These are phyloP conservation scores for Puma concolor DNA, from an alignment of 2,113 vertebrate species.

Conservation along the genomic window DNA sequence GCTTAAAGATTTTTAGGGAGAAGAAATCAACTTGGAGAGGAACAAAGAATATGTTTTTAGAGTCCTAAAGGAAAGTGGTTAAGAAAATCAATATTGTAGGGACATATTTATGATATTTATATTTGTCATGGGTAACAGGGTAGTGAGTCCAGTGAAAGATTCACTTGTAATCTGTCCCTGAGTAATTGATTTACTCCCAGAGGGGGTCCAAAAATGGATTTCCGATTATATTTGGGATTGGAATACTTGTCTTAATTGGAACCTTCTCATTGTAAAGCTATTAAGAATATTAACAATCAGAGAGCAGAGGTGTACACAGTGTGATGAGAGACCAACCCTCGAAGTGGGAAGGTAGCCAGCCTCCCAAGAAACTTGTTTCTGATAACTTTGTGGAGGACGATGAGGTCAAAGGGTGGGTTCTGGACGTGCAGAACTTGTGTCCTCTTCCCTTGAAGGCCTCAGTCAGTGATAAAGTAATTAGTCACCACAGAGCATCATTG, in stretches of 20 bases:
- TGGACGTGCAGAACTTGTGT: not conserved
- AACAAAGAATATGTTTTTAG: not conserved
- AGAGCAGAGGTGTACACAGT: not conserved
- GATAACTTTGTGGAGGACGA: not conserved
- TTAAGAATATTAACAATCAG: not conserved
- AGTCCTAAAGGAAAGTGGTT: not conserved
- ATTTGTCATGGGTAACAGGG: not conserved
- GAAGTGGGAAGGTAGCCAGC: not conserved
- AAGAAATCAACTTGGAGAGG: not conserved
- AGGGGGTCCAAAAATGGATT: not conserved
- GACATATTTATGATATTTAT: not conserved
- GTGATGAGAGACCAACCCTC: not conserved
- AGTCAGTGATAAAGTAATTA: not conserved
- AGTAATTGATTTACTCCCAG: not conserved
- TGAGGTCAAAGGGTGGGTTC: not conserved
- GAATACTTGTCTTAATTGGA: not conserved
- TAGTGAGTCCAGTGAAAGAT: not conserved
- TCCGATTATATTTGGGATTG: not conserved
- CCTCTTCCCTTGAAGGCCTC: not conserved
- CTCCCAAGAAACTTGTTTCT: not conserved
- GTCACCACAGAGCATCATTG: not conserved
- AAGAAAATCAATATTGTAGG: not conserved
- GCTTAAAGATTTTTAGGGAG: not conserved
- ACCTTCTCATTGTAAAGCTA: not conserved
- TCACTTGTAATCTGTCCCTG: not conserved